A percentile compares a stretch with the other conserved stretches of the same genome.
phyloP scores from a whole-genome alignment of 1,140 invertebrate genomes.

The Phocides pigmalion region DNA sequence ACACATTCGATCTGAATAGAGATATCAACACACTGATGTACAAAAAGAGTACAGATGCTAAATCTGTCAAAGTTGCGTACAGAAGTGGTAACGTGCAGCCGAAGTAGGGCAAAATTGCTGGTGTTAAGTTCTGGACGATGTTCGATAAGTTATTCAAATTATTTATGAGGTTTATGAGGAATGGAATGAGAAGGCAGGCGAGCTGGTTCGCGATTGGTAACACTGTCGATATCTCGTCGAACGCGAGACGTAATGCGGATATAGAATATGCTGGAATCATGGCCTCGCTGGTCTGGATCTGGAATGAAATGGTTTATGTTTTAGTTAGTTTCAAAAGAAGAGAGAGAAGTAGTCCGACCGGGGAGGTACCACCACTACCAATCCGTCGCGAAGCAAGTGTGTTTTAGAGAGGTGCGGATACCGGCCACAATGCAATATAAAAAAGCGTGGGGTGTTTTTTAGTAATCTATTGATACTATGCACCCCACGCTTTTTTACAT shows the following conservation, averaged over 20 bases:
- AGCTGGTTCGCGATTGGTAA: conserved; percentile 70
- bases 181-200: conserved; percentile 65
- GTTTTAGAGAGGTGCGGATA: no score
- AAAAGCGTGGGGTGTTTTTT: no score
- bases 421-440: no score
- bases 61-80: conserved; percentile 70
- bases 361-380: no score
- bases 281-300: conserved; percentile 60
- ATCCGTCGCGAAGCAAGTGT: no score
- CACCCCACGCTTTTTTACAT: no score
- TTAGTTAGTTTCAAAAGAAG: neutral
- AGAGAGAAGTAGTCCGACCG: no score
- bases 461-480: no score
- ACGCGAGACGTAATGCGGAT: conserved; percentile 62
- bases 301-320: conserved; percentile 35
- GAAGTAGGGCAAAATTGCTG: conserved; percentile 69
- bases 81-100: conserved; percentile 70
- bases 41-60: conserved; percentile 71
- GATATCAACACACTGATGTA: conserved; percentile 75
- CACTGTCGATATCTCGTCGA: conserved; percentile 70
- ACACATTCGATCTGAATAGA: conserved; percentile 67
- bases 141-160: conserved; percentile 74
- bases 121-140: conserved; percentile 72
- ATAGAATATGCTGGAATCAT: conserved; percentile 77
- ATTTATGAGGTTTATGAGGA: conserved; percentile 71